Evolutionary conservation across 1,140 invertebrate species (phyloP).

Genomic region (Geopemphigus sp.): DNA sequence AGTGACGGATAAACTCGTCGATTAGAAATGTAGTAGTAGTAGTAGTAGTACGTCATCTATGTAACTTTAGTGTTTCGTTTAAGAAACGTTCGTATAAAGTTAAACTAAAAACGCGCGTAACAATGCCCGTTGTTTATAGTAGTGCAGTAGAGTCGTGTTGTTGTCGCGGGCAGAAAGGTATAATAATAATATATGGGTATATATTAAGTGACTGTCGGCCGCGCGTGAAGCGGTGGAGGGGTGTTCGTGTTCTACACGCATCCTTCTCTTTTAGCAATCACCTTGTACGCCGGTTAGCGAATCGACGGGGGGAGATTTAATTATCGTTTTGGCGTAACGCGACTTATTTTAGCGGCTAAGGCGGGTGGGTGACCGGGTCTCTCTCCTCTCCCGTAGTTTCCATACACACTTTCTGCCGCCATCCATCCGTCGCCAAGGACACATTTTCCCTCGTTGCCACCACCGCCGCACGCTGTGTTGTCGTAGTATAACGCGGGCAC

Average conservation of each 20-base stretch:
- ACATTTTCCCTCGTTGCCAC: constrained; percentile 19
- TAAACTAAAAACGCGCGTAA: background rate
- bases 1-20: no score
- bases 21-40: no score
- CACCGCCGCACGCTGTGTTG: background rate
- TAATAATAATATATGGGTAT: background rate
- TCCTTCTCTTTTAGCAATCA: constrained; percentile 33
- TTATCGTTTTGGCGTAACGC: constrained; percentile 43
- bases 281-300: constrained; percentile 25
- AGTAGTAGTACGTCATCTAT: no score
- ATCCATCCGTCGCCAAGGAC: constrained; percentile 13
- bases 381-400: no score
- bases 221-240: background rate
- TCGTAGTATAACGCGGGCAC: background rate
- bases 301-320: constrained; percentile 32
- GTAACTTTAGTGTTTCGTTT: no score
- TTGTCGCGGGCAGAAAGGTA: no score
- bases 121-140: background rate
- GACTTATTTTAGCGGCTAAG: constrained; percentile 35
- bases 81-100: background rate
- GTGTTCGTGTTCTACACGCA: background rate
- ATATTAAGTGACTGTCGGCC: background rate
- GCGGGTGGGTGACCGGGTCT: background rate
- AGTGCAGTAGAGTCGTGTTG: no score
- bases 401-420: background rate